Conservation (phyloP, 2,888 invertebrate genomes). For the Epirrhoe tristata region DNA sequence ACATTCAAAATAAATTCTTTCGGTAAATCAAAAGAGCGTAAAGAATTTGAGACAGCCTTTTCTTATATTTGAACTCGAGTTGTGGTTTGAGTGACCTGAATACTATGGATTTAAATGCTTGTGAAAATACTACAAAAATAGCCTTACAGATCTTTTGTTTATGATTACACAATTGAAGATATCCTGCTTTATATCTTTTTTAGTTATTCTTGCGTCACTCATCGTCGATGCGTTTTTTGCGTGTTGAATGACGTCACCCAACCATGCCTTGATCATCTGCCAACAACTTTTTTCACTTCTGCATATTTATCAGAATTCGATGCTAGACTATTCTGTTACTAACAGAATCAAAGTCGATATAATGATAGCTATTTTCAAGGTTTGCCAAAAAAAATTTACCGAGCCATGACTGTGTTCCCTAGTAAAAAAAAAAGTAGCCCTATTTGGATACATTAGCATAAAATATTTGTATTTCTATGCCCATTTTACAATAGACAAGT, state of each 20-base stretch:
- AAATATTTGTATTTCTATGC: background rate
- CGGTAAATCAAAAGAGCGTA: conserved; percentile 8
- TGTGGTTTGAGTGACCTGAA: conserved; percentile 32
- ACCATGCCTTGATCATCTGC: conserved; percentile 24
- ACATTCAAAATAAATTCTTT: conserved; percentile 18
- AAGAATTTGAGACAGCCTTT: conserved; percentile 12
- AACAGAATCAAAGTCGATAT: background rate
- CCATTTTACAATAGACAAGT: background rate
- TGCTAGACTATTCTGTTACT: background rate
- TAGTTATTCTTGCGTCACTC: conserved; percentile 24
- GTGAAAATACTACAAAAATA: background rate
- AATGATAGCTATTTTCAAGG: background rate
- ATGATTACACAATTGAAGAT: background rate
- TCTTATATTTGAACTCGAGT: conserved; percentile 17
- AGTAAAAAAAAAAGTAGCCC: background rate
- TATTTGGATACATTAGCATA: background rate
- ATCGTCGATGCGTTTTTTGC: conserved; percentile 24
- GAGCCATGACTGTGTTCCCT: background rate
- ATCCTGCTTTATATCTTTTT: background rate
- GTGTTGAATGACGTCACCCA: conserved; percentile 20
- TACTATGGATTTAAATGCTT: conserved; percentile 8
- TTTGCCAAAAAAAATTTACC: background rate
- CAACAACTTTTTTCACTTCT: conserved; percentile 18
- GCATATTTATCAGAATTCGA: conserved; percentile 11
- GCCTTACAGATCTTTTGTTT: background rate